These are phyloP conservation scores for Ia io DNA, from an alignment of 2,113 vertebrate species.

Conservation along the genomic window DNA sequence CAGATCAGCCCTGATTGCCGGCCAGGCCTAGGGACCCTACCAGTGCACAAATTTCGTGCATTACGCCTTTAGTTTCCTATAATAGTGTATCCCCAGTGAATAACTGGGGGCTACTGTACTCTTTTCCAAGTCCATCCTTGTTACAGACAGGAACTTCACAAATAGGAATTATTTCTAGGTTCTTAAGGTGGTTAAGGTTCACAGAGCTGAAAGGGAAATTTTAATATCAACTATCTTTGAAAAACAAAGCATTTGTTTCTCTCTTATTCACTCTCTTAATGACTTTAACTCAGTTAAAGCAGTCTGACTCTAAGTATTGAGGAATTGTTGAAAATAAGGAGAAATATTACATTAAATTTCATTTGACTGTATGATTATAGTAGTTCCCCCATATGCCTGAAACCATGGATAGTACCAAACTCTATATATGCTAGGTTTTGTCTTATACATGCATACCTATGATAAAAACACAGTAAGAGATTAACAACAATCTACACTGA, in stretches of 20 bases:
- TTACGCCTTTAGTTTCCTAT: not conserved
- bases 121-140: not conserved
- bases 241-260: not conserved
- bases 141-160: not conserved
- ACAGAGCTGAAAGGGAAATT: not conserved
- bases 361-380: not conserved
- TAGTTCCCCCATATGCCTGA: not conserved
- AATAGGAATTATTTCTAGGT: constrained; percentile 4
- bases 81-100: not conserved
- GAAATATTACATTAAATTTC: constrained; percentile 19
- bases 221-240: not conserved
- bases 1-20: too few species aligned
- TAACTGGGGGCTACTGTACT: not conserved
- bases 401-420: not conserved
- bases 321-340: not conserved
- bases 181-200: not conserved
- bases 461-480: not conserved
- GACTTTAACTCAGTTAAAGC: not conserved
- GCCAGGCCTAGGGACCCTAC: too few species aligned
- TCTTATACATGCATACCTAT: not conserved
- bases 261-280: not conserved
- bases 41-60: too few species aligned
- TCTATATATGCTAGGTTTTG: not conserved
- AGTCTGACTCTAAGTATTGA: not conserved
- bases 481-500: not conserved